Conservation (phyloP, 2,113 vertebrate species). For the Ptychochromis oligacanthus region DNA sequence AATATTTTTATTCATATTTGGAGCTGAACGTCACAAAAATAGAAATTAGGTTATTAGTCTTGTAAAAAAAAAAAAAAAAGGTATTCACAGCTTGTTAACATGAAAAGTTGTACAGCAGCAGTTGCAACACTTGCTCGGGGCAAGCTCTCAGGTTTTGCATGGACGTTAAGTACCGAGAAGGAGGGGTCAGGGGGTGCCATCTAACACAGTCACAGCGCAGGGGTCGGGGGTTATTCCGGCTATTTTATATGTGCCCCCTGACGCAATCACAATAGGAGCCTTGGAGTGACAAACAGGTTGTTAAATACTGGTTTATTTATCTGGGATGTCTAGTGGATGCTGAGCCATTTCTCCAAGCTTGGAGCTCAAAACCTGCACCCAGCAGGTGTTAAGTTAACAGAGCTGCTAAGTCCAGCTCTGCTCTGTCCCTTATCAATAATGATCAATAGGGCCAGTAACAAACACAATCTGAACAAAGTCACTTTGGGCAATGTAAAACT, state of each 20-base stretch:
- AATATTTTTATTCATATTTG: conserved; percentile 23
- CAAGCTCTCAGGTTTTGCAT: neutral
- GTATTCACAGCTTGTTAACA: conserved; percentile 31
- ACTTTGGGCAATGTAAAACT: conserved; percentile 21
- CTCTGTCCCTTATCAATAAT: neutral
- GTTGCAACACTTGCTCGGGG: neutral
- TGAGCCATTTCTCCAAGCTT: neutral
- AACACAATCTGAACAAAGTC: conserved; percentile 33
- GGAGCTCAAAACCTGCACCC: neutral
- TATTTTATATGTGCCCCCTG: neutral
- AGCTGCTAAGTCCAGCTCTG: neutral
- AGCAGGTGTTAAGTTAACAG: neutral
- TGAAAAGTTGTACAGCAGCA: conserved; percentile 27
- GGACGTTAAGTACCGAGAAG: conserved; percentile 1
- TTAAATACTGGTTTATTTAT: neutral
- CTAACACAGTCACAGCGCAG: neutral
- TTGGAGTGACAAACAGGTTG: neutral
- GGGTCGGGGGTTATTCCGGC: conserved; percentile 2
- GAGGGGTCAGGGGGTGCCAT: neutral
- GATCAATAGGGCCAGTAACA: neutral
- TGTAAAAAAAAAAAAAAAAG: conserved; percentile 17
- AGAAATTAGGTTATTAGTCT: conserved; percentile 35
- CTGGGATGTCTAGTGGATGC: neutral
- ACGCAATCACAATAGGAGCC: neutral
- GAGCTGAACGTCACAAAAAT: conserved; percentile 11